phyloP scores from a whole-genome alignment of 2,888 invertebrate genomes.

The Dicranocentrus wangi region DNA sequence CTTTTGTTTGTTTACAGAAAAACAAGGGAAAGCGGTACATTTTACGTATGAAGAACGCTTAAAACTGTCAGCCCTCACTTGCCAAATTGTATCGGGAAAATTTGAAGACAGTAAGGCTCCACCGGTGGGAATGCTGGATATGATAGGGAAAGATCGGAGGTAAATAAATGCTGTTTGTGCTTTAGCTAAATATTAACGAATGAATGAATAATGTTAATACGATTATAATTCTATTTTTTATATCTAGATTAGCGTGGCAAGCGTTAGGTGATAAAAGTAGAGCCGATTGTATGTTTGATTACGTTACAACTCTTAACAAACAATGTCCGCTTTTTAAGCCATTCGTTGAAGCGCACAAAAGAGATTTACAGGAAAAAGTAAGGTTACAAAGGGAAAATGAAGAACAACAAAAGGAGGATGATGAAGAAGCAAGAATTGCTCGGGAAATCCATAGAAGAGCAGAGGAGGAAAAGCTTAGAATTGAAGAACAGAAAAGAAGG shows the following conservation, averaged over 20 bases:
- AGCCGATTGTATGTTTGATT: conserved; percentile 92
- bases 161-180: conserved; percentile 72
- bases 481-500: conserved; percentile 76
- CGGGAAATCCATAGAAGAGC: conserved; percentile 81
- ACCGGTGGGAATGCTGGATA: conserved; percentile 93
- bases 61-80: conserved; percentile 91
- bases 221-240: neutral
- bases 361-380: conserved; percentile 88
- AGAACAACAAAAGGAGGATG: conserved; percentile 74
- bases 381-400: conserved; percentile 76
- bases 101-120: conserved; percentile 83
- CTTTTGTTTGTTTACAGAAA: conserved; percentile 87
- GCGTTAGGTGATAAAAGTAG: conserved; percentile 88
- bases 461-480: conserved; percentile 80
- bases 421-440: conserved; percentile 78
- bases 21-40: conserved; percentile 97
- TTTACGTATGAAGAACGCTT: conserved; percentile 94
- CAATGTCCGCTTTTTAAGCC: conserved; percentile 93
- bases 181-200: conserved; percentile 4
- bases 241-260: conserved; percentile 89
- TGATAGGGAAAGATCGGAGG: conserved; percentile 94
- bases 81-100: conserved; percentile 91
- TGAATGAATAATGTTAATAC: neutral
- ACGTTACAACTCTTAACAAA: conserved; percentile 89
- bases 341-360: conserved; percentile 91